Base-by-base conservation (phyloP, 2,888 invertebrate species). In the Erebia palarica region DNA sequence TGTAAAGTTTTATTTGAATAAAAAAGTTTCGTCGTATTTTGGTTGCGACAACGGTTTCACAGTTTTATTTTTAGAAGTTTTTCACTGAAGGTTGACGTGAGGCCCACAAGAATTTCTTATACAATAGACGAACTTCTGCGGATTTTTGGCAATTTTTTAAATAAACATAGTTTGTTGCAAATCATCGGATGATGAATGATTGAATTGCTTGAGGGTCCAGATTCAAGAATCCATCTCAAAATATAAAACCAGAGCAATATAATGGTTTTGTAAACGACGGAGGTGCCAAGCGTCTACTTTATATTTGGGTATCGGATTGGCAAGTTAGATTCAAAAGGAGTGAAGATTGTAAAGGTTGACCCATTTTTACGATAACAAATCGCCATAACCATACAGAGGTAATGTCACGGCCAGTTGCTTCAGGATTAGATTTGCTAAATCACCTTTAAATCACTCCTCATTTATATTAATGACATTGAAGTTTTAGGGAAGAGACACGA, bases 391-490 rank as follows among this genome's bases (percentile, higher is more conserved):
- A 63, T 63, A 63, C 47, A 63, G 13, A 57, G 14, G 90, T 89
- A 87, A 83, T 85, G 86, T 86, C 84, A 87, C 84, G 87, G 82
- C 84, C 88, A 88, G 89, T 89, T 90, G 89, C 87, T 82, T 80
- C 79, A 81, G 84, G 84, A 86, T 86, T 86, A 87, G 85, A 85
- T 86, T 85, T 80, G 78, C 82, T 81, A 83, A 89, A 91, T 90
- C 88, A 89, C 85, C 86, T 36, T 36, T 36, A 36, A 7, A 36
- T 36, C 36, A 36, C 81, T 79, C 73, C 47, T 13, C 74, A 80
- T 79, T 69, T 84, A 58, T 60, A 69, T 64, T 66, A 66, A 67
- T 69, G 61, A 63, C 61, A 14, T 66, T 51, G 57, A 71, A 69
- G 57, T 58, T 74, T 73, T 57, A 13, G 57, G n/a, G 16, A 69